These are phyloP conservation scores for Procambarus clarkii DNA, from an alignment of 1,140 invertebrate genomes.

Conservation along the genomic window DNA sequence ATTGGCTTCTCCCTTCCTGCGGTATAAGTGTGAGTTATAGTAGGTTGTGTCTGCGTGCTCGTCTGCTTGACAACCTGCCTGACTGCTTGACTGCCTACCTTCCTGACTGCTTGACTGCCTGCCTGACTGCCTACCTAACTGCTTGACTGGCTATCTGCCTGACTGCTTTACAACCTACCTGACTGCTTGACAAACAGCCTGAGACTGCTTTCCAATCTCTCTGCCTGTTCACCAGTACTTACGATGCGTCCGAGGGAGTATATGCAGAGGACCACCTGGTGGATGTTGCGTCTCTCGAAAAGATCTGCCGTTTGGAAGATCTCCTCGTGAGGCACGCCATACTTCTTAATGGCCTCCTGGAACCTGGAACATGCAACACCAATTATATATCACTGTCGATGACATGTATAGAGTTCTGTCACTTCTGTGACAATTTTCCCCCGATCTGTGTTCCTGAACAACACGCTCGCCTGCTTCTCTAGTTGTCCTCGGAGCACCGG, in stretches of 20 bases:
- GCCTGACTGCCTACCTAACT: neutral
- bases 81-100: neutral
- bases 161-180: neutral
- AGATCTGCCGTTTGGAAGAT: conserved; percentile 99
- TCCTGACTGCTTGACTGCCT: neutral
- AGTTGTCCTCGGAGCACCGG: too few relatives aligned
- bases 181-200: neutral
- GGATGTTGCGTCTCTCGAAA: conserved; percentile 96
- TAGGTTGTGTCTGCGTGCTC: too few relatives aligned
- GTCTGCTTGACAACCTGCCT: neutral
- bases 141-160: neutral
- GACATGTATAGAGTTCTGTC: too few relatives aligned
- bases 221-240: conserved; percentile 76
- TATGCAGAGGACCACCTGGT: conserved; percentile 94
- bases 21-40: too few relatives aligned
- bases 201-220: too few relatives aligned
- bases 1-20: too few relatives aligned
- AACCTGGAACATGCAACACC: conserved; percentile 77
- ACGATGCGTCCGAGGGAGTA: conserved; percentile 92
- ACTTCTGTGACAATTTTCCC: too few relatives aligned
- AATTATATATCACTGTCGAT: too few relatives aligned
- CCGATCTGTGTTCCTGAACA: too few relatives aligned
- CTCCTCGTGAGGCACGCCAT: conserved; percentile 96
- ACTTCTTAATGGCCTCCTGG: conserved; percentile 93
- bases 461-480: too few relatives aligned